Evolutionary conservation across 2,797 vertebrate genomes (phyloP).

Genomic region (Darevskia nairensis): DNA sequence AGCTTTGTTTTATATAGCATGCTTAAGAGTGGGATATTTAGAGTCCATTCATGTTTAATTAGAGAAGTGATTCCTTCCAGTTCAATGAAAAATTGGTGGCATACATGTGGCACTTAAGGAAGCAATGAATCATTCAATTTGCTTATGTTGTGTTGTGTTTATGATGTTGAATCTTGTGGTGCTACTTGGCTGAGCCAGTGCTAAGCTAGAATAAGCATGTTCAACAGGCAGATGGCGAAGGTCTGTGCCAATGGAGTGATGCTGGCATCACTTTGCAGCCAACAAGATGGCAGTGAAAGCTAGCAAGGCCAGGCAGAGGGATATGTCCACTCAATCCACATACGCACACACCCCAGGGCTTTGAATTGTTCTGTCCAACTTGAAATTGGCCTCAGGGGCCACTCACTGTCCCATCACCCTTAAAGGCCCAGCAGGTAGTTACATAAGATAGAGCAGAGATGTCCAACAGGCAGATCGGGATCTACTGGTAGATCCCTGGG

Average conservation of each 20-base stretch:
- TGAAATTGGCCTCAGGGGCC: not conserved
- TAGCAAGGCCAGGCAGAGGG: not conserved
- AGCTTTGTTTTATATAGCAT: not conserved
- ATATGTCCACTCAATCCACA: not conserved
- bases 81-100: not conserved
- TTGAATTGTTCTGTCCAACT: not conserved
- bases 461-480: too few species aligned
- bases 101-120: slow-evolving; percentile 30
- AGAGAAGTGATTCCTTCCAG: slow-evolving; percentile 46
- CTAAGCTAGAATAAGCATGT: not conserved
- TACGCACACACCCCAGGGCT: not conserved
- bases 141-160: not conserved
- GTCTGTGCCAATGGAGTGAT: not conserved
- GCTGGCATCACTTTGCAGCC: not conserved
- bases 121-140: slow-evolving; percentile 46
- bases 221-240: not conserved
- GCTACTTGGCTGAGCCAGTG: not conserved
- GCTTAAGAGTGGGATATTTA: not conserved
- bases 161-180: not conserved
- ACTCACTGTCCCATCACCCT: not conserved
- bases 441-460: not conserved
- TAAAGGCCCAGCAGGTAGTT: not conserved
- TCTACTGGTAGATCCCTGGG: too few species aligned
- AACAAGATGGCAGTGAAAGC: too few species aligned
- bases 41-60: slow-evolving; percentile 54